Percentiles rank a stretch among this genome's conserved stretches.
Conservation (phyloP, 2,888 invertebrate species). For the Plebejus anna region DNA sequence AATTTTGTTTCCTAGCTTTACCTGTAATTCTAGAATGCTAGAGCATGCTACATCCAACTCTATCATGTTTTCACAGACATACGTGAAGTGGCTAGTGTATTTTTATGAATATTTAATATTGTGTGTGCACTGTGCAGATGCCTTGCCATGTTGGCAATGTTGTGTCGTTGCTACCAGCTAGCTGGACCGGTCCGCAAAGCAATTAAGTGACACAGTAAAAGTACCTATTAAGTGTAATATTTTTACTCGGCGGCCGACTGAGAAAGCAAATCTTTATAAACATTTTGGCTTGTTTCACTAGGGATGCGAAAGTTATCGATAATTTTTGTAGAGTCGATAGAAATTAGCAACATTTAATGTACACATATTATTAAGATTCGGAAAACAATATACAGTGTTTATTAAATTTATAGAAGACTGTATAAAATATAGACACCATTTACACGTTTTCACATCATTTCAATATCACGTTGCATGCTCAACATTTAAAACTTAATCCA, state of each 20-base stretch:
- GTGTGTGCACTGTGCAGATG: conserved; percentile 53
- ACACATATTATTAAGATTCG: background rate
- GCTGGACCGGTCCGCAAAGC: conserved; percentile 57
- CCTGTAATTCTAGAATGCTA: too few relatives aligned
- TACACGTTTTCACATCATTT: background rate
- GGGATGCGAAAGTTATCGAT: conserved; percentile 3
- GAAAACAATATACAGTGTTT: too few relatives aligned
- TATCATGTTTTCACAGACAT: background rate
- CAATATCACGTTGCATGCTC: background rate
- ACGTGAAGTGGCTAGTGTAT: background rate
- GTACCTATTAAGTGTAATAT: conserved; percentile 53
- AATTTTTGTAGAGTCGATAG: background rate
- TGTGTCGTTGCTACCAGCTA: conserved; percentile 62
- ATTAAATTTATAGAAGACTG: too few relatives aligned
- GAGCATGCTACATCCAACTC: too few relatives aligned
- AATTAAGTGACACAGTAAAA: conserved; percentile 70
- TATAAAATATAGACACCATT: too few relatives aligned
- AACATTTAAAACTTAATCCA: conserved; percentile 1
- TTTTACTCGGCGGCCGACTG: conserved; percentile 40
- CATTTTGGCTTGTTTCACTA: conserved; percentile 33
- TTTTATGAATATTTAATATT: conserved; percentile 10
- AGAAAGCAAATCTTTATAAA: conserved; percentile 38
- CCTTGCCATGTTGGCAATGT: conserved; percentile 64
- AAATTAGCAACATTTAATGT: background rate
- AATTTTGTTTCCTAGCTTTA: too few relatives aligned